A percentile compares a stretch with the other conserved stretches of the same genome.
These are phyloP conservation scores for Theretra japonica DNA, from an alignment of 2,888 invertebrate genomes.

Conservation along the genomic window DNA sequence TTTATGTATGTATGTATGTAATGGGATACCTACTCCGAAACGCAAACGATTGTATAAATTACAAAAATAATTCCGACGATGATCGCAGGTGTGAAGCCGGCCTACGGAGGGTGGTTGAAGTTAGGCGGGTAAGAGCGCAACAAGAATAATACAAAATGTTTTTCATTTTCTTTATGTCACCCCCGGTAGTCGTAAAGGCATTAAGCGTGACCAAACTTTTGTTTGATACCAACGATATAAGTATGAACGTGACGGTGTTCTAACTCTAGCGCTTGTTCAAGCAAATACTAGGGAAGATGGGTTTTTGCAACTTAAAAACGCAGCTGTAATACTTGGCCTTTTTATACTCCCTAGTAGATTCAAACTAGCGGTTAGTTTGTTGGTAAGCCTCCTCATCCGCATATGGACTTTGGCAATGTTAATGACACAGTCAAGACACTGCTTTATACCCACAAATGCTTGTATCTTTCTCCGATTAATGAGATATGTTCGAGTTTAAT, in stretches of 20 bases:
- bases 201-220: slow-evolving; percentile 94
- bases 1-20: too few relatives aligned
- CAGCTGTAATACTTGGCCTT: too few relatives aligned
- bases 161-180: slow-evolving; percentile 96
- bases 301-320: slow-evolving; percentile 3
- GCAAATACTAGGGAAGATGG: slow-evolving; percentile 1
- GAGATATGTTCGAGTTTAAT: too few relatives aligned
- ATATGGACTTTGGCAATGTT: too few relatives aligned
- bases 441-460: too few relatives aligned
- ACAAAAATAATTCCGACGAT: slow-evolving; percentile 41
- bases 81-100: slow-evolving; percentile 54
- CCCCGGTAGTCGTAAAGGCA: slow-evolving; percentile 94
- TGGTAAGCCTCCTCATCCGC: too few relatives aligned
- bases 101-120: slow-evolving; percentile 75
- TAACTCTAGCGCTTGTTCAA: slow-evolving; percentile 31
- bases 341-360: too few relatives aligned
- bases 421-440: too few relatives aligned
- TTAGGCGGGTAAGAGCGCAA: slow-evolving; percentile 82
- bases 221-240: slow-evolving; percentile 83
- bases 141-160: slow-evolving; percentile 89
- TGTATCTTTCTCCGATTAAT: too few relatives aligned
- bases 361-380: too few relatives aligned
- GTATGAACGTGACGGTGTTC: slow-evolving; percentile 68
- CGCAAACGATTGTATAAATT: slow-evolving; percentile 28
- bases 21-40: too few relatives aligned